Base-by-base conservation (phyloP, 1,140 invertebrate species). In the Papilio glaucus region DNA sequence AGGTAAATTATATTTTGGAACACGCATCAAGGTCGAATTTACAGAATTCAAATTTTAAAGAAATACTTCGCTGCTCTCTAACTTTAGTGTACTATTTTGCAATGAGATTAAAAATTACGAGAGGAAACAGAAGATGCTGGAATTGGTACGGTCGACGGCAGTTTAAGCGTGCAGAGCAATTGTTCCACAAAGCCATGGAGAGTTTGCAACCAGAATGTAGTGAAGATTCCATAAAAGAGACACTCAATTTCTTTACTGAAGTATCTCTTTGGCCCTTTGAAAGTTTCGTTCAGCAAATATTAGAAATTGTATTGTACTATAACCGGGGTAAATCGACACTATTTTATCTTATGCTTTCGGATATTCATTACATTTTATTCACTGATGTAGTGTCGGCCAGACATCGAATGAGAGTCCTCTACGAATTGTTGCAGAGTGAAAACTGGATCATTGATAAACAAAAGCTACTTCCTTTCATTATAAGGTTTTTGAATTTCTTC, bases 401-500 rank as follows among this genome's bases (percentile, higher is more conserved):
- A 24, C 79, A 87, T 74, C 75, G 82, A 12, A 85, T 94, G 18
- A 83, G 91, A 78, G 87, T 94, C 8, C 75, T 95, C 1, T 93
- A 94, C 26, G 90, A 93, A 68, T 78, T 94, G 0, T 76, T 95
- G 6, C 85, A 93, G 29, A 76, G 82, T 71, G 88, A 93, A 37
- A 75, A 89, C 18, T 95, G 94, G 94, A 78, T 90, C n/a, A 82
- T 89, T 38, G 89, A 89, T 41, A 77, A 88, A 6, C 85, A 91
- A 24, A 38, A 74, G 2, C 78, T 93, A 5, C 71, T 85, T 21
- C 79, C 81, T 10, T 84, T 87, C 24, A 75, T 95, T 0, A 83
- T 91, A 33, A 91, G 88, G 62, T 80, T 95, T 26, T 77, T 95
- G 24, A 76, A 84, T 26, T 85, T 94, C 24, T 94, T 94, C 72